A percentile compares a stretch with the other conserved stretches of the same genome.
Conservation (phyloP, 2,113 vertebrate genomes). For the Gila orcuttii region DNA sequence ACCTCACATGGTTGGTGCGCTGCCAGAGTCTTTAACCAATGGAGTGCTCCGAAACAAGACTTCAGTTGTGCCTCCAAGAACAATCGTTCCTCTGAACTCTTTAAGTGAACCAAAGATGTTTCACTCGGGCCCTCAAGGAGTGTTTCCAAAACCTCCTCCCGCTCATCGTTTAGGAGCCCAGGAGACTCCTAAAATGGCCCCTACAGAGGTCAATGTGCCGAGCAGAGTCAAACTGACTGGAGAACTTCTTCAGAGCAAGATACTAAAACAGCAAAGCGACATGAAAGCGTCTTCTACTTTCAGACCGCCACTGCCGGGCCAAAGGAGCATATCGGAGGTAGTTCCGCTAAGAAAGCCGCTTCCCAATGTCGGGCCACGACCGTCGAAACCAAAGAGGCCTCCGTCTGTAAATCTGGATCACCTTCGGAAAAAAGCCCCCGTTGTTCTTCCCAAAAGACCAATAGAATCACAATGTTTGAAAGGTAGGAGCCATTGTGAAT, state of each 20-base stretch:
- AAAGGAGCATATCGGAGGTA: constrained; percentile 61
- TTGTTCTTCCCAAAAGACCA: neutral
- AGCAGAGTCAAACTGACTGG: constrained; percentile 63
- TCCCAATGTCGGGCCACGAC: constrained; percentile 65
- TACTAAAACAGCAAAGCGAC: constrained; percentile 61
- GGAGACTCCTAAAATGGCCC: constrained; percentile 24
- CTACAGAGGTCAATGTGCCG: constrained; percentile 26
- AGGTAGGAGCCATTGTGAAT: constrained; percentile 57
- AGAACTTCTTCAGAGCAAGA: constrained; percentile 69
- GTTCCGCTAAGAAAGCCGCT: constrained; percentile 73
- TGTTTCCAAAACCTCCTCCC: constrained; percentile 55
- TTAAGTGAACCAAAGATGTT: constrained; percentile 31
- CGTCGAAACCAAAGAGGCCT: constrained; percentile 78
- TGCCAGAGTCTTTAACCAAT: constrained; percentile 43
- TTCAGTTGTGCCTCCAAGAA: constrained; percentile 37
- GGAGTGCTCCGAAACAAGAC: constrained; percentile 55
- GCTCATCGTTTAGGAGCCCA: constrained; percentile 39
- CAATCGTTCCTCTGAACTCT: constrained; percentile 34
- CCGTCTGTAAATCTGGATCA: constrained; percentile 73
- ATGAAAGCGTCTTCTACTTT: neutral
- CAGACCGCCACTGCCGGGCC: constrained; percentile 44
- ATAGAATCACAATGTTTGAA: constrained; percentile 11
- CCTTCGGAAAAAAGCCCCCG: constrained; percentile 37
- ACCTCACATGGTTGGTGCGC: constrained; percentile 43
- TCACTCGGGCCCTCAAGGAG: constrained; percentile 8